Evolutionary conservation across 2,113 vertebrate species (phyloP).

Genomic region (Abramis brama): DNA sequence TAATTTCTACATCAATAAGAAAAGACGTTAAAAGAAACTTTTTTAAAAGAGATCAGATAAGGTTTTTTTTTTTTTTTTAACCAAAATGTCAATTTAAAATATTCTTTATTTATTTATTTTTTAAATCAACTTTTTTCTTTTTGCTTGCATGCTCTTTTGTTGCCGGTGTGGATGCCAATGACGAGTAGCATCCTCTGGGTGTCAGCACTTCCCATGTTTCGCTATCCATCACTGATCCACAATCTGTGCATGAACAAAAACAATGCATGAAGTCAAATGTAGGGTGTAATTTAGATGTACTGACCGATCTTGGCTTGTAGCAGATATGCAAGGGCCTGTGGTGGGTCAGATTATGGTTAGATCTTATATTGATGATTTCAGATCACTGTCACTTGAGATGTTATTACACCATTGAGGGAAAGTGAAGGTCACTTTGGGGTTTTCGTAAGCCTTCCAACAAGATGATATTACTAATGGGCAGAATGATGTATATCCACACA

Average conservation of each 20-base stretch:
- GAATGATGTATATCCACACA: conserved; percentile 32
- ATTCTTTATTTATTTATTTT: not conserved
- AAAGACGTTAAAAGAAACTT: not conserved
- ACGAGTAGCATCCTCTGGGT: conserved; percentile 79
- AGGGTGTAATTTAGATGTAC: conserved; percentile 15
- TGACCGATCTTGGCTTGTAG: not conserved
- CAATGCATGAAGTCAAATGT: not conserved
- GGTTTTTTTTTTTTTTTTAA: not conserved
- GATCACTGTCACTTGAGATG: conserved; percentile 10
- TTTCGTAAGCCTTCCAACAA: conserved; percentile 25
- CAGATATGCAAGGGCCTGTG: not conserved
- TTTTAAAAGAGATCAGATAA: not conserved
- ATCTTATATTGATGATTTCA: conserved; percentile 11
- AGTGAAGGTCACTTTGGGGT: conserved; percentile 51
- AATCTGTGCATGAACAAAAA: not conserved
- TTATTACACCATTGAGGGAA: conserved; percentile 29
- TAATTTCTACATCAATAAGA: not conserved
- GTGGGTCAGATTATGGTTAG: not conserved
- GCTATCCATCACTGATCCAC: conserved; percentile 44
- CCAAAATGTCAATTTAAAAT: not conserved
- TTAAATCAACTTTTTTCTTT: not conserved
- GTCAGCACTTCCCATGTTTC: conserved; percentile 75
- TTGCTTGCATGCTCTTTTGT: conserved; percentile 51
- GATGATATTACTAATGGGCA: conserved; percentile 37
- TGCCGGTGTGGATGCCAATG: conserved; percentile 68